Evolutionary conservation across 64 coral and sea anemone genomes (phyloP).

Genomic region (Platygyra sinensis): DNA sequence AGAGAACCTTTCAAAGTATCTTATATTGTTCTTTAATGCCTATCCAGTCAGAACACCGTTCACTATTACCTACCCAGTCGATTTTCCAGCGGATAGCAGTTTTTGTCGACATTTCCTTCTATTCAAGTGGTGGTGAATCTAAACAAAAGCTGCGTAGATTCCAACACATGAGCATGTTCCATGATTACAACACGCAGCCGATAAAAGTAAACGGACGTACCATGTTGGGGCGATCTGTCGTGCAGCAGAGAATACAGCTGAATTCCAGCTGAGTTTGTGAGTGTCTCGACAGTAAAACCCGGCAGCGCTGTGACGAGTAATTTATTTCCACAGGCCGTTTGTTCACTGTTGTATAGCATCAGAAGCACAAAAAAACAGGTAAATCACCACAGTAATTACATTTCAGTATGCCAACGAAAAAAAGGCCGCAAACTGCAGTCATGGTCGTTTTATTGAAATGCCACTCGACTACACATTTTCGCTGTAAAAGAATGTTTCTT

Average conservation of each 20-base stretch:
- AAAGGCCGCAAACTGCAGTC: neutral
- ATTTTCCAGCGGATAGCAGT: neutral
- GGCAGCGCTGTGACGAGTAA: too few species aligned
- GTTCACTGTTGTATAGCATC: neutral
- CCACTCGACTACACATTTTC: too few species aligned
- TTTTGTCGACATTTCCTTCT: neutral
- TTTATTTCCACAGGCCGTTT: neutral
- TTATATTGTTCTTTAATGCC: too few species aligned
- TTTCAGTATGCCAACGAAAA: neutral
- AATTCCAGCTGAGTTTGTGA: neutral
- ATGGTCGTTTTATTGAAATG: too few species aligned
- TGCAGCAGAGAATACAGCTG: neutral
- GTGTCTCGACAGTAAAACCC: neutral
- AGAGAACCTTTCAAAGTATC: too few species aligned
- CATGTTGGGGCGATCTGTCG: neutral
- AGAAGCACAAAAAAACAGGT: neutral
- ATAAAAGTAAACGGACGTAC: neutral
- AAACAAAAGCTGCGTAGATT: neutral
- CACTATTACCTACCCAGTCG: neutral
- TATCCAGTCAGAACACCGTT: too few species aligned
- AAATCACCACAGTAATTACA: neutral
- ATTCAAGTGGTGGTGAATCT: neutral
- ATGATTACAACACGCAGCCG: neutral
- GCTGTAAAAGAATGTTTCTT: too few species aligned
- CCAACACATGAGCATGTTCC: constrained; percentile 8